A percentile compares a stretch with the other conserved stretches of the same genome.
Evolutionary conservation across 2,113 vertebrate species (phyloP).

Genomic region (Varanus salvator): DNA sequence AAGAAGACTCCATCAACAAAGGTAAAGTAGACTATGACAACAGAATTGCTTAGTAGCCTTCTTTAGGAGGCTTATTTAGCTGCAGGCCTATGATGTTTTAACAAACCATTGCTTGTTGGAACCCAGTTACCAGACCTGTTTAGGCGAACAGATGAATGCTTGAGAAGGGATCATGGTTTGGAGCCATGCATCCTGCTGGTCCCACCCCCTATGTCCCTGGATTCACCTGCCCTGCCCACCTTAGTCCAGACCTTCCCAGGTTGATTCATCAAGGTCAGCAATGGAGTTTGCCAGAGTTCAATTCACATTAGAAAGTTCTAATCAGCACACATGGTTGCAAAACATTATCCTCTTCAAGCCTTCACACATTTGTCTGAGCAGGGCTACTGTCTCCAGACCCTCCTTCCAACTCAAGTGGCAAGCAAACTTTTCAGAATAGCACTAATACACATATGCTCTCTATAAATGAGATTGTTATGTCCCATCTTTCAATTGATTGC

Average conservation of each 20-base stretch:
- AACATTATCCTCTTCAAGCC: no score
- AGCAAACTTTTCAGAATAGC: constrained; percentile 33
- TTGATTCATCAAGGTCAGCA: no score
- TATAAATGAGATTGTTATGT: constrained; percentile 3
- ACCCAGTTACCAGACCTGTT: neutral
- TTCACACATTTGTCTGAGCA: no score
- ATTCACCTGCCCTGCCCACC: no score
- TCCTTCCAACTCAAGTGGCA: neutral
- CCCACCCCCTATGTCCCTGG: no score
- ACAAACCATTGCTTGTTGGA: neutral
- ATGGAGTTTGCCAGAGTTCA: no score
- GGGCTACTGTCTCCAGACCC: neutral
- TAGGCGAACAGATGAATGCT: no score
- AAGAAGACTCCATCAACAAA: neutral
- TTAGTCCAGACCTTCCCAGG: no score
- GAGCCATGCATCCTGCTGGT: no score
- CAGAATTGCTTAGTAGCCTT: neutral
- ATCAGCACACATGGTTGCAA: no score
- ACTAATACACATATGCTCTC: constrained; percentile 17
- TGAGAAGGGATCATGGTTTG: no score
- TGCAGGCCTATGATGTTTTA: neutral
- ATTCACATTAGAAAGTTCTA: no score
- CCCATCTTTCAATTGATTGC: constrained; percentile 25
- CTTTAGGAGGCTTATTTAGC: neutral
- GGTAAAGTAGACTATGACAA: neutral